Conservation (phyloP, 2,888 invertebrate genomes). For the Drosophila cognata region DNA sequence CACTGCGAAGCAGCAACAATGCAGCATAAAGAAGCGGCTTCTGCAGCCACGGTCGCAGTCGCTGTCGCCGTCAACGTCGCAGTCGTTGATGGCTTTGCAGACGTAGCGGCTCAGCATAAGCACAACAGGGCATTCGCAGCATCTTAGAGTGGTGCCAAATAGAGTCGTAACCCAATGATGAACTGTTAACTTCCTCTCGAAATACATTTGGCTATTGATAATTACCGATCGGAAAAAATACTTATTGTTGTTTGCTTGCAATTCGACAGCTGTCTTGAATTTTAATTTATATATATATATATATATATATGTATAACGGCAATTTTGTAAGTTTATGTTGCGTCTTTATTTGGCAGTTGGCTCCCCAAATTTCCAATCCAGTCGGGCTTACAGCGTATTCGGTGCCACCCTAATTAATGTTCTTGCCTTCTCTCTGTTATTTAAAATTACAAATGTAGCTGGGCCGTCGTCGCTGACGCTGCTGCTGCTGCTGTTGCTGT, state of each 20-base stretch:
- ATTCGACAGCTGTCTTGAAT: not conserved
- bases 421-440: slow-evolving; percentile 42
- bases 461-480: slow-evolving; percentile 18
- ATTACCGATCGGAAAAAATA: not conserved
- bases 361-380: slow-evolving; percentile 34
- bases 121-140: slow-evolving; percentile 39
- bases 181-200: not conserved
- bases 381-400: slow-evolving; percentile 14
- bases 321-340: not conserved
- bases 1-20: slow-evolving; percentile 16
- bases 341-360: not conserved
- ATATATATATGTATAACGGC: not conserved
- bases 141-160: slow-evolving; percentile 57
- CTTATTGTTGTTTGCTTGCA: not conserved
- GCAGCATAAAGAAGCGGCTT: slow-evolving; percentile 32
- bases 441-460: slow-evolving; percentile 60
- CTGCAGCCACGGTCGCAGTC: slow-evolving; percentile 12
- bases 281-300: not conserved
- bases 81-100: slow-evolving; percentile 7
- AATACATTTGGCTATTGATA: not conserved
- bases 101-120: slow-evolving; percentile 29
- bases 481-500: slow-evolving; percentile 29
- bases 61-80: slow-evolving; percentile 10
- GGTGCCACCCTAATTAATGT: slow-evolving; percentile 63
- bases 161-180: not conserved